Conservation (phyloP, 2,888 invertebrate genomes). For the Masnerella sp. region DNA sequence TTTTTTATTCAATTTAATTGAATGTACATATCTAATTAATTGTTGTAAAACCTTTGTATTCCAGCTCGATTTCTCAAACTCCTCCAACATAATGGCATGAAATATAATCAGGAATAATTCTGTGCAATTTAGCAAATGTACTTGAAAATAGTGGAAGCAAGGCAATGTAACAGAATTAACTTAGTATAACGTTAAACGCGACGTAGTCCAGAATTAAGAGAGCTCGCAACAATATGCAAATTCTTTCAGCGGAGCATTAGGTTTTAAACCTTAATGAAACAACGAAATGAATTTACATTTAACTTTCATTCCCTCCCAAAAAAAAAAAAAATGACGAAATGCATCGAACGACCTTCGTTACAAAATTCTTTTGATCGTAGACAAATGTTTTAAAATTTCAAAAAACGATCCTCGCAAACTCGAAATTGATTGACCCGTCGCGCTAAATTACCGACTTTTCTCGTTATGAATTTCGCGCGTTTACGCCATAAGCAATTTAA, state of each 20-base stretch:
- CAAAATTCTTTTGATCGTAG: constrained; percentile 17
- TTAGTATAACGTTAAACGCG: constrained; percentile 27
- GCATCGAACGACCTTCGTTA: constrained; percentile 7
- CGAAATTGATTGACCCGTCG: constrained; percentile 42
- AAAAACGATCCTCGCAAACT: constrained; percentile 12
- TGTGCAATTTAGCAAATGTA: constrained; percentile 30
- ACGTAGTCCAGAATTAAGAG: constrained; percentile 24
- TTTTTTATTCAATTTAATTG: too few relatives aligned
- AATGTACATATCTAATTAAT: too few relatives aligned
- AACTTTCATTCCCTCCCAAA: neutral
- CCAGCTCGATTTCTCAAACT: too few relatives aligned
- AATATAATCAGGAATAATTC: constrained; percentile 22
- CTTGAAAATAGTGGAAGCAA: constrained; percentile 15
- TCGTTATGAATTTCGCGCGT: constrained; percentile 36
- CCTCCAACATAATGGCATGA: too few relatives aligned
- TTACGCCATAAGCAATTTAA: constrained; percentile 43
- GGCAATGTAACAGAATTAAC: constrained; percentile 26
- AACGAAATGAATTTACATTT: constrained; percentile 1
- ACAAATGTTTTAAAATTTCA: constrained; percentile 23
- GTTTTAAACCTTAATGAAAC: constrained; percentile 13
- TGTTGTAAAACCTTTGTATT: too few relatives aligned
- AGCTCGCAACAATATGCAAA: constrained; percentile 17
- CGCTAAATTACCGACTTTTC: constrained; percentile 36
- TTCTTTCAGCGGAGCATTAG: constrained; percentile 20
- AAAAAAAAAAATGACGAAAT: constrained; percentile 7